phyloP scores from a whole-genome alignment of 2,797 vertebrate genomes.

The Lateolabrax maculatus region DNA sequence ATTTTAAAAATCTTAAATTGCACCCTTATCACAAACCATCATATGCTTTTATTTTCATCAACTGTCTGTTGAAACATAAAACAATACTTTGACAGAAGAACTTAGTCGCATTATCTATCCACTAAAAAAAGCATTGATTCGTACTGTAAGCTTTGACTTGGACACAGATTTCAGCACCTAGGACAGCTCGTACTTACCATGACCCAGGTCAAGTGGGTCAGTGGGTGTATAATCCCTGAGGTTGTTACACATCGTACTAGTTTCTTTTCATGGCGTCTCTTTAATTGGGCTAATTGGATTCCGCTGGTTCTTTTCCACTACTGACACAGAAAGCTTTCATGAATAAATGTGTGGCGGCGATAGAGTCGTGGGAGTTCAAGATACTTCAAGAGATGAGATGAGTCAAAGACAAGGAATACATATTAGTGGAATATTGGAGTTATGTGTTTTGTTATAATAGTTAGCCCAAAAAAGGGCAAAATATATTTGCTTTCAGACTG shows the following conservation, averaged over 20 bases:
- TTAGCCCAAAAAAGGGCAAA: no score
- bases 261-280: conserved; percentile 57
- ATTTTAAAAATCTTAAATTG: no score
- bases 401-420: neutral
- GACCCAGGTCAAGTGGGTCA: conserved; percentile 38
- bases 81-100: neutral
- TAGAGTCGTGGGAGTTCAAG: no score
- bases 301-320: conserved; percentile 43
- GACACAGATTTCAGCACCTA: conserved; percentile 20
- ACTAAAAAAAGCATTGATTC: neutral
- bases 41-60: neutral
- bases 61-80: no score
- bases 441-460: neutral
- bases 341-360: conserved; percentile 34
- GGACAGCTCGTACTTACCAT: conserved; percentile 18
- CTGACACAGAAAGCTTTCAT: conserved; percentile 56
- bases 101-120: neutral
- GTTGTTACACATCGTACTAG: conserved; percentile 42
- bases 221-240: conserved; percentile 64
- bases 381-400: neutral
- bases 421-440: neutral
- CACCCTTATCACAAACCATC: neutral
- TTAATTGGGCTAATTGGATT: conserved; percentile 74
- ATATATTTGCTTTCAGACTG: neutral
- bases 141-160: neutral